Base-by-base conservation (phyloP, 2,797 vertebrate genomes). In the Coregonus suidteri region DNA sequence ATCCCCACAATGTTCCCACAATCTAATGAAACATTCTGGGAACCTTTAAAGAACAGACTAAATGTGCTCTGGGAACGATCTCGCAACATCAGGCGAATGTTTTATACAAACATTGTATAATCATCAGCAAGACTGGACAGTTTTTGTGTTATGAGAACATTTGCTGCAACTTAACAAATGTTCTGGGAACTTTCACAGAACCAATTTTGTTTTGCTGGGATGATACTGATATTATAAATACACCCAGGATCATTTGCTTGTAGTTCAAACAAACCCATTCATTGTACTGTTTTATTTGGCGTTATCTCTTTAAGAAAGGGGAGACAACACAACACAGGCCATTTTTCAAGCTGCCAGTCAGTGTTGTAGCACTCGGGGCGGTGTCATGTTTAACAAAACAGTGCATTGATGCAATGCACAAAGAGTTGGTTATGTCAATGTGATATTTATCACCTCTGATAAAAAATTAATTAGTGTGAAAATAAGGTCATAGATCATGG, bases 401-500 rank as follows among this genome's bases (percentile, higher is more conserved):
- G 89, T 70, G 89, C 91, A 83, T 88, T 88, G 86, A 89, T 91
- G 89, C 89, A 82, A 86, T 80, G 83, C 84, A 84, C 91, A 91
- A 87, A 93, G 89, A 93, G 9, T 47, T 90, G 88, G 85, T 94
- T 90, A 93, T 92, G 92, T 93, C 93, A 92, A 91, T 90, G 91
- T 51, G 83, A 93, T 95, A 95, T 95, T 95, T 94, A 95, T 95
- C 94, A 94, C 94, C 92, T 93, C 88, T 93, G 93, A 94, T 94
- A 92, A 95, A 91, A 91, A 92, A 94, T 88, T 91, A 94, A 95
- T 95, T 93, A 95, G 93, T 93, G 93, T 89, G 91, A 93, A 93
- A 93, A 94, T 93, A 92, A 94, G 94, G 91, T 94, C 93, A 83
- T 95, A 92, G 92, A 95, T 95, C 94, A 95, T 90, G 25, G 81